Base-by-base conservation (phyloP, 2,113 vertebrate genomes). In the Passer montanus region DNA sequence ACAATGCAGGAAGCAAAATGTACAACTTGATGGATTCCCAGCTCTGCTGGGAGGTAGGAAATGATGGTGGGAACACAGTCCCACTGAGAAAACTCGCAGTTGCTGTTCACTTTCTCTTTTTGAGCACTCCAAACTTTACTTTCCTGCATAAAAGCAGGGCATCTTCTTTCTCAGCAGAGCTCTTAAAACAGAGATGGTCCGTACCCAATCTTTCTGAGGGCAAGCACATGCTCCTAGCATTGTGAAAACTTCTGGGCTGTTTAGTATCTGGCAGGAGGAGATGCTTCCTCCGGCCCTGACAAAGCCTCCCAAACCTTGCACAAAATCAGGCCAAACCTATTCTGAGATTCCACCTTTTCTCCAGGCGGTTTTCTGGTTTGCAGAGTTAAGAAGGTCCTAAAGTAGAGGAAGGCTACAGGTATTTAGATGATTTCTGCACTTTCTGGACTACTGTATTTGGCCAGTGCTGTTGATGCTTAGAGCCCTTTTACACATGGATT, bases 321-420 rank as follows among this genome's bases (percentile, higher is more conserved):
- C 9, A 26, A 15, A 67, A 16, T 9, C 0, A 0, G 37, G 19
- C 8, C 6, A 37, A 94, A 37, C 4, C 13, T 80, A n/a, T 33
- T 72, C 49, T 58, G 59, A 78, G 47, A 82, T 79, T 64, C 49
- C 41, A 59, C 1, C 30, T 78, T 79, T 41, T 60, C 49, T 68
- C 47, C 28, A 56, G 43, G 10, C 9, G 47, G 26, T 20, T 70
- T 92, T 89, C 43, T 70, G 31, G 15, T 66, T 60, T 12, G 2
- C 22, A 82, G 46, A 66, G 12, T 49, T 41, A 41, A 84, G 28
- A 30, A 60, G 7, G 19, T 66, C 41, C 53, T 73, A 22, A 86
- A 46, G 22, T 21, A 41, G 31, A 88, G 10, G 13, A 84, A 84
- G 14, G 21, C 15, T 26, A 30, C 3, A 20, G 33, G 15, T 24